Evolutionary conservation across 2,113 vertebrate genomes (phyloP).

Genomic region (Dromaius novaehollandiae): DNA sequence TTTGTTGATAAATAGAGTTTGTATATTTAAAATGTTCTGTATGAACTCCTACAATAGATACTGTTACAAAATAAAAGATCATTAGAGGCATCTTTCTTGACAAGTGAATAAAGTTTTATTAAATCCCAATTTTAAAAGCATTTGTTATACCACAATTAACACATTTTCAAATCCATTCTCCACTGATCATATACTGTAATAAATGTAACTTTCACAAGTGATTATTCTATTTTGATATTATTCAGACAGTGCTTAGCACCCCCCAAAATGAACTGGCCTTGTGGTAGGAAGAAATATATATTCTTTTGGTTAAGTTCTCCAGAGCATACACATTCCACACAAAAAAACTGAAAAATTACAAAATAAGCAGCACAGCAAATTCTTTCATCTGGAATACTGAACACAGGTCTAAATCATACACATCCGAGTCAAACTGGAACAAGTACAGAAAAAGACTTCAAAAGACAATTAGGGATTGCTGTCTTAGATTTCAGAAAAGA

Average conservation of each 20-base stretch:
- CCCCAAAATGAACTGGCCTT: background rate
- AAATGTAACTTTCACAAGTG: constrained; percentile 1
- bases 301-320: background rate
- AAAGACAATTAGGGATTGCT: background rate
- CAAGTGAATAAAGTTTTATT: constrained; percentile 58
- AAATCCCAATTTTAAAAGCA: constrained; percentile 36
- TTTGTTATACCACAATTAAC: constrained; percentile 2
- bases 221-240: background rate
- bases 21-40: background rate
- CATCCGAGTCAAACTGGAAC: background rate
- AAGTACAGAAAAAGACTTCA: background rate
- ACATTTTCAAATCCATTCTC: background rate
- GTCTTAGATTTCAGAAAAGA: background rate
- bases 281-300: background rate
- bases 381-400: constrained; percentile 10
- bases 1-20: background rate
- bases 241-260: background rate
- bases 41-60: background rate
- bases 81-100: constrained; percentile 1
- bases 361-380: constrained; percentile 30
- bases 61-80: background rate
- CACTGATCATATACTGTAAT: background rate
- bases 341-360: background rate
- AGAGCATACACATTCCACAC: background rate
- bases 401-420: background rate